Conservation (phyloP, 2,113 vertebrate genomes). For the Podarcis cretensis region DNA sequence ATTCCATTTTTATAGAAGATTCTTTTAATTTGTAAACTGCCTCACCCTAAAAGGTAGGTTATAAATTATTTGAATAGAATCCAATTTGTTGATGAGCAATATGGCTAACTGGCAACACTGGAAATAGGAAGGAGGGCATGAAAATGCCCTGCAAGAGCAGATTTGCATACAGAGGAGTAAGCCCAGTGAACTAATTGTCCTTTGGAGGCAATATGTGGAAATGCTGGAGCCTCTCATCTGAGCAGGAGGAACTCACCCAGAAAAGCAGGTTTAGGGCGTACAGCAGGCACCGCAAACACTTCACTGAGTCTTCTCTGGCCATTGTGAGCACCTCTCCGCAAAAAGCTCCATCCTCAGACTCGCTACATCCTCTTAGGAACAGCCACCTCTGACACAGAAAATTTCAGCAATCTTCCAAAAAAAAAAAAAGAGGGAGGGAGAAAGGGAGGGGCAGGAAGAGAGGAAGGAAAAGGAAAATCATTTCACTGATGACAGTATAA, state of each 20-base stretch:
- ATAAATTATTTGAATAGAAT: neutral
- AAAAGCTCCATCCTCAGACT: conserved; percentile 78
- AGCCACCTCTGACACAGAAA: conserved; percentile 11
- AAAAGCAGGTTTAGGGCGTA: conserved; percentile 95
- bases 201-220: conserved; percentile 27
- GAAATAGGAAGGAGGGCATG: neutral
- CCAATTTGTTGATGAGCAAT: neutral
- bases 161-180: neutral
- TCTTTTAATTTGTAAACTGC: neutral
- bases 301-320: conserved; percentile 97
- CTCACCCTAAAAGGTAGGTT: neutral
- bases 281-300: conserved; percentile 92
- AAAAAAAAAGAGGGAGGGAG: neutral
- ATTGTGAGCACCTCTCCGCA: conserved; percentile 79
- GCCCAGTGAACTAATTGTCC: conserved; percentile 37
- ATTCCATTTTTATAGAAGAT: neutral
- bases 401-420: conserved; percentile 52
- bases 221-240: conserved; percentile 3
- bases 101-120: neutral
- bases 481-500: neutral
- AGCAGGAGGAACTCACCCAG: conserved; percentile 86
- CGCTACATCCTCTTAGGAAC: conserved; percentile 74
- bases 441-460: neutral
- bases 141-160: neutral
- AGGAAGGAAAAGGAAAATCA: neutral